A percentile compares a stretch with the other conserved stretches of the same genome.
These are phyloP conservation scores for Quadroppia sp. DNA, from an alignment of 2,888 invertebrate genomes.

Conservation along the genomic window DNA sequence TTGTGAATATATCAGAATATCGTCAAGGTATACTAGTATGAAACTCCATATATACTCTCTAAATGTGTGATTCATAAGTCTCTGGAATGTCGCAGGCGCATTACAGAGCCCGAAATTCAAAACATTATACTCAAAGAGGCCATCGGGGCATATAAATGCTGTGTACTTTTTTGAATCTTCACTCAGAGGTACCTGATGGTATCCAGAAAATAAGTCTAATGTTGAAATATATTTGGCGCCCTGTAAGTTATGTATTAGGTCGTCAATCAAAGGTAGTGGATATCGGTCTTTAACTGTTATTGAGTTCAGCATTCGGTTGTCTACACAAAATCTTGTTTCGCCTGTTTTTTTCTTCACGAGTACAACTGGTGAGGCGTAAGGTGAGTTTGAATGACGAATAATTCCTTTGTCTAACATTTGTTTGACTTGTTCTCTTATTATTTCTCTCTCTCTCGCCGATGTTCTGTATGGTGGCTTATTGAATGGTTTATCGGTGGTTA, in stretches of 20 bases:
- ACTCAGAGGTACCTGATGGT: conserved; percentile 26
- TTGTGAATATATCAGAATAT: conserved; percentile 30
- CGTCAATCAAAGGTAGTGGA: conserved; percentile 35
- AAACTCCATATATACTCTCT: not conserved
- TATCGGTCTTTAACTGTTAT: conserved; percentile 26
- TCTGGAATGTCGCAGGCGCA: conserved; percentile 38
- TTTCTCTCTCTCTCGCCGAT: not conserved
- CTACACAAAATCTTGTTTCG: conserved; percentile 12
- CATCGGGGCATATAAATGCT: conserved; percentile 27
- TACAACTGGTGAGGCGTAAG: conserved; percentile 8
- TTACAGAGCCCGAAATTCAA: conserved; percentile 41
- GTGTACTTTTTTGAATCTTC: not conserved
- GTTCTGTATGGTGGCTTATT: not conserved
- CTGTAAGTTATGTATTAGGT: conserved; percentile 1
- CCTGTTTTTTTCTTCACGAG: conserved; percentile 33
- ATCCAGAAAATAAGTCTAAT: conserved; percentile 25
- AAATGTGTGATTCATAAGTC: not conserved
- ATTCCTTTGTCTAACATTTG: not conserved
- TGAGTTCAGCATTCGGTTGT: conserved; percentile 38
- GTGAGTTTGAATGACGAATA: not conserved
- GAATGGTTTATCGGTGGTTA: not conserved
- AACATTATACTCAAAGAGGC: conserved; percentile 24
- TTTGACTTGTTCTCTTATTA: not conserved
- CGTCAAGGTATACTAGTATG: conserved; percentile 35
- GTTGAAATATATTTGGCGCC: not conserved